Conservation (phyloP, 2,888 invertebrate genomes). For the Cantharis nigra region DNA sequence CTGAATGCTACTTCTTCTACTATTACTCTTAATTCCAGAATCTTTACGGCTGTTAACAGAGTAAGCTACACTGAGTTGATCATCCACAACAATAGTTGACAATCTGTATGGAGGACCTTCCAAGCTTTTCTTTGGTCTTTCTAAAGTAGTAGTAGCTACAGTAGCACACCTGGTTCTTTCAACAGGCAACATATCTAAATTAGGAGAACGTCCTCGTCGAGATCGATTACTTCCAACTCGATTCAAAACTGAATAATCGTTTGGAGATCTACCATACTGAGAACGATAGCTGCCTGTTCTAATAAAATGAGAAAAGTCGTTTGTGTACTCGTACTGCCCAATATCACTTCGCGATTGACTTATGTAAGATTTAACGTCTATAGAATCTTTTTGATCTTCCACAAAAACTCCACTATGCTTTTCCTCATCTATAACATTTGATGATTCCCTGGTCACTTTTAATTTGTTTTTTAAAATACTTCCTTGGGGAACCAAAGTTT, state of each 20-base stretch:
- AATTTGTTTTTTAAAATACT: conserved; percentile 14
- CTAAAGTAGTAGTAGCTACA: conserved; percentile 49
- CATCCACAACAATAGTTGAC: conserved; percentile 57
- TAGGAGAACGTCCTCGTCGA: conserved; percentile 57
- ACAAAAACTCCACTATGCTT: conserved; percentile 29
- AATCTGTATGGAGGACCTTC: conserved; percentile 50
- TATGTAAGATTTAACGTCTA: conserved; percentile 73
- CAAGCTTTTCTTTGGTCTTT: conserved; percentile 56
- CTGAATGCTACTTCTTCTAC: conserved; percentile 83
- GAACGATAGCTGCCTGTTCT: conserved; percentile 73
- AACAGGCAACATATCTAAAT: conserved; percentile 43
- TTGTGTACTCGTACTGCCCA: conserved; percentile 52
- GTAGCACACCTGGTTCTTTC: conserved; percentile 49
- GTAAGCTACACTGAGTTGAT: conserved; percentile 73
- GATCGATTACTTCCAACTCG: conserved; percentile 56
- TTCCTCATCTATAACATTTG: conserved; percentile 32
- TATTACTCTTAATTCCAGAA: conserved; percentile 85
- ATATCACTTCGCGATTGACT: conserved; percentile 76
- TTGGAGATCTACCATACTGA: conserved; percentile 67
- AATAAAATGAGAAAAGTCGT: conserved; percentile 64
- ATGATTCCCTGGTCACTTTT: conserved; percentile 21
- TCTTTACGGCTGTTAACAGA: conserved; percentile 85
- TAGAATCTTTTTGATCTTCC: conserved; percentile 60
- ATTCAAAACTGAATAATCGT: conserved; percentile 51
- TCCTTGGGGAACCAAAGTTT: conserved; percentile 9